Percentiles rank a stretch among this genome's conserved stretches.
Evolutionary conservation across 2,888 invertebrate genomes (phyloP).

Genomic region (Disparrhopalites patrizii): DNA sequence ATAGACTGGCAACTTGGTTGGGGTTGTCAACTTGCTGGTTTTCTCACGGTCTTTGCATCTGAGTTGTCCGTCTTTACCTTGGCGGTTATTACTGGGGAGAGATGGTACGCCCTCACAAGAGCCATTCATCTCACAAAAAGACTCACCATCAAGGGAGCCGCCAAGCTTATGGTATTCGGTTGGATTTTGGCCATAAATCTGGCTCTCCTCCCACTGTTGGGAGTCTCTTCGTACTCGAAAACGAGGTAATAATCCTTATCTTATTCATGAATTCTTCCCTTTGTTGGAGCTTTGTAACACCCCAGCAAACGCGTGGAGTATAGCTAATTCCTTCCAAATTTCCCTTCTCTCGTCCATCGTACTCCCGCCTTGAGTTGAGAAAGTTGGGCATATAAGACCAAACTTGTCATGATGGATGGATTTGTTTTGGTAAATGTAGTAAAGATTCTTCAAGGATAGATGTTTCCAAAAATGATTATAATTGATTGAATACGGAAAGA

Average conservation of each 20-base stretch:
- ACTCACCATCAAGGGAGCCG: conserved; percentile 67
- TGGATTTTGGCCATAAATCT: conserved; percentile 74
- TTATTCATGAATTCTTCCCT: too few species aligned
- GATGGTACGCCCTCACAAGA: conserved; percentile 71
- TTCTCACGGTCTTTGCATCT: conserved; percentile 79
- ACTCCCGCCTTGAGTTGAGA: too few species aligned
- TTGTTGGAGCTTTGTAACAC: too few species aligned
- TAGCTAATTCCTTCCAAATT: not conserved
- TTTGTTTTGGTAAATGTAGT: not conserved
- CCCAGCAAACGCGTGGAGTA: too few species aligned
- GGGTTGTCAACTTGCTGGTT: conserved; percentile 82
- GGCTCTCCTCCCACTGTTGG: conserved; percentile 74
- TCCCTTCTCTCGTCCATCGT: too few species aligned
- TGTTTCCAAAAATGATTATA: too few species aligned
- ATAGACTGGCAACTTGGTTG: conserved; percentile 81
- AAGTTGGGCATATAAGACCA: too few species aligned
- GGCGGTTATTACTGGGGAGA: conserved; percentile 77
- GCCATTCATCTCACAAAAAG: conserved; percentile 78
- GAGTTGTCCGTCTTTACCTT: conserved; percentile 83
- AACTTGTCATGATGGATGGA: not conserved
- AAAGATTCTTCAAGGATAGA: too few species aligned
- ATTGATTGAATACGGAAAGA: too few species aligned
- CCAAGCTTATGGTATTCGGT: conserved; percentile 70
- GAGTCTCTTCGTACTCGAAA: conserved; percentile 81
- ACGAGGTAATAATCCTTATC: conserved; percentile 60